Base-by-base conservation (phyloP, 1,140 invertebrate genomes). In the Metopolophium dirhodum region DNA sequence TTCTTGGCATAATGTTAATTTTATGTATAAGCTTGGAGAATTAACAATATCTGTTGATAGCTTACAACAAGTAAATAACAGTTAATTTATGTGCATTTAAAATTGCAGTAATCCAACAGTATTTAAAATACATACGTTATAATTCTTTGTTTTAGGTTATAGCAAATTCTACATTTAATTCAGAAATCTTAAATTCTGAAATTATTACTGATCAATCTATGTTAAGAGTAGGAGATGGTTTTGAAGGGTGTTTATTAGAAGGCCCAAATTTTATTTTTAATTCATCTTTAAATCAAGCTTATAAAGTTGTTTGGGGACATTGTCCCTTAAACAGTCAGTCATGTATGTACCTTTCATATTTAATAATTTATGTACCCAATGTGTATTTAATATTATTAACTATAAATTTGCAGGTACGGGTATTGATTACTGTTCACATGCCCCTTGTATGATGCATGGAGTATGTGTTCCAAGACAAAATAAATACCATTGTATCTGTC, bases 261-360 rank as follows among this genome's bases (percentile, higher is more conserved):
- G 98, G 98, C 30, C 97, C 97, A 11, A 97, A 97, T 91, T 96
- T 98, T 37, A 96, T 97, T 94, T 98, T 98, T 95, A 97, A 97
- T 94, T 96, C 96, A 85, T 96, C 96, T 85, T 95, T 96, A 82
- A 94, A 94, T n/a, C 95, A 96, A 90, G 96, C 96, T 51, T 96
- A 96, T 94, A 97, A 97, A 94, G 97, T 97, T 8, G 95, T 96
- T 18, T 98, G 98, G 95, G 97, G 97, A 22, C 94, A 96, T 22
- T 98, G 98, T 95, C 97, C 97, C 0, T 95, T 97, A 83, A 96
- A 96, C 23, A 96, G 95, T 8, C 96, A 96, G 94, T 96, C 96
- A 94, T 98, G 97, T 97, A 95, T 96, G 96, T 96, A 89, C 68
- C 23, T 68, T 93, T 89, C 35, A 23, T 94, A 47, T 90, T 8